Base-by-base conservation (phyloP, 2,888 invertebrate species). In the Celastrina argiolus region DNA sequence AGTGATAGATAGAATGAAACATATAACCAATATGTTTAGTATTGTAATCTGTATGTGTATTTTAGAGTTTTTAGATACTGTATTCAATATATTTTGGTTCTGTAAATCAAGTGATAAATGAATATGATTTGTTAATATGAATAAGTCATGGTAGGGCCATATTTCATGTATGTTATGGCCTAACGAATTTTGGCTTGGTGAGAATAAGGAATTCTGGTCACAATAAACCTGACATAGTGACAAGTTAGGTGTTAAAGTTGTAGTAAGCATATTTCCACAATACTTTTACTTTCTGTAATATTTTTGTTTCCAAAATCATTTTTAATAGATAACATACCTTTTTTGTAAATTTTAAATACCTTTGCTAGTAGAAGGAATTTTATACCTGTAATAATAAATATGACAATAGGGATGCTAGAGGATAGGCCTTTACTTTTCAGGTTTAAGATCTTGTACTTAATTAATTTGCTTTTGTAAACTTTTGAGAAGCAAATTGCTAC, bases 401-500 rank as follows among this genome's bases (percentile, higher is more conserved):
- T 74, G 81, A 85, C 82, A 86, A 83, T 84, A 87, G 84, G 72
- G 80, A 75, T 82, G 79, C 77, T 83, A 85, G 80, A 72, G 68
- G 66, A 67, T 76, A 75, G 73, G 72, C 71, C 73, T 73, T 69
- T 69, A 71, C 68, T 70, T 71, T 68, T 67, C 51, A 73, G 69
- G 69, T 64, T 63, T 64, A 56, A 70, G 68, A 68, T 70, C 71
- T 68, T 71, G 67, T 66, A 26, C 41, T 56, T 65, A 2, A 39
- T 74, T 69, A 72, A 67, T 73, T 77, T 75, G 68, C 71, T 77
- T 66, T 89, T 90, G 90, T 91, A 90, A 90, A 90, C 89, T 91
- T 90, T 91, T 91, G 89, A 88, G 88, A 86, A 78, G 80, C 76
- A 82, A 86, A 81, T 84, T 87, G 87, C 85, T 86, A 87, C 81